Base-by-base conservation (phyloP, 2,113 vertebrate genomes). In the Okapia johnstoni region DNA sequence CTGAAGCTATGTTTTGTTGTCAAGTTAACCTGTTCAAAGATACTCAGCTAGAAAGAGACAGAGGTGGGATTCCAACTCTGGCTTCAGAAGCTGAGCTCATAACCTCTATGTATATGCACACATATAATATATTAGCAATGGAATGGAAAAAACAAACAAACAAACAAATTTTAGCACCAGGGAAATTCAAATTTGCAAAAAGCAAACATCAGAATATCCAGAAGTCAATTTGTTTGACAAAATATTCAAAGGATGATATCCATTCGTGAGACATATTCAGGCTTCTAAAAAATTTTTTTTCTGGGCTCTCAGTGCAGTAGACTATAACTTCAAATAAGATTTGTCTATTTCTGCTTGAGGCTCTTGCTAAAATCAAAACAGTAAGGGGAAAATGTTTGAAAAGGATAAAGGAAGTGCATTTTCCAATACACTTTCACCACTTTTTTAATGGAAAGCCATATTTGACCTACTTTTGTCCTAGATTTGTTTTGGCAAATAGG, bases 171-270 rank as follows among this genome's bases (percentile, higher is more conserved):
- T 97, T 97, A 96, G 87, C 96, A 86, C 52, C 66, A 70, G 43
- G 73, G 80, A 97, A 97, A 98, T 98, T 98, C 97, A 98, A 97
- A 97, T 85, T 93, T 92, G 92, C 55, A 36, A 95, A 4, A 88
- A 43, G 92, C 88, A 96, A 98, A 98, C 85, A 94, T 15, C 88
- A 97, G 97, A 98, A 88, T 79, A 21, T 97, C 93, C 94, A 97
- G 52, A 98, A 96, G 70, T 93, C 97, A 96, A 98, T 98, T 98
- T 93, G 93, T 94, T 94, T 97, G 96, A 92, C 83, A 90, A 93
- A 96, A 83, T 60, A 98, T 98, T 97, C 87, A 98, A 97, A 98
- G 95, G 94, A 90, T 84, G 6, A 46, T 91, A 97, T 66, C 77
- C 50, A 88, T 92, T 97, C 63, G 87, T 36, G 23, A 90, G 95